phyloP scores from a whole-genome alignment of 2,113 vertebrate genomes.

The Alouatta palliata region DNA sequence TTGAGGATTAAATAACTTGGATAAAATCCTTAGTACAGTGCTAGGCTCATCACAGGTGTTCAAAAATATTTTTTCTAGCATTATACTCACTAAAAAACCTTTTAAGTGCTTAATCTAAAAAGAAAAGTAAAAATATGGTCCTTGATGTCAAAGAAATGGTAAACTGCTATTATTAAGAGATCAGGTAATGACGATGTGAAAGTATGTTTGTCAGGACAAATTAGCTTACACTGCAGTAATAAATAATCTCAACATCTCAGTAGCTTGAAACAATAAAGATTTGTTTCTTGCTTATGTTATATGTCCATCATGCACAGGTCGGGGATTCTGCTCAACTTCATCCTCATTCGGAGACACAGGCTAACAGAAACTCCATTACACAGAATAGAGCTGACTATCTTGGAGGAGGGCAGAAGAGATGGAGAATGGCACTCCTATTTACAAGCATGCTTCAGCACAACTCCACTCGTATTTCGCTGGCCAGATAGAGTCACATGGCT shows the following conservation, averaged over 20 bases:
- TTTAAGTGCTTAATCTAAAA: neutral
- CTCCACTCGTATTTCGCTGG: neutral
- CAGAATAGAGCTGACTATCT: neutral
- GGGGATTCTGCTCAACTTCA: neutral
- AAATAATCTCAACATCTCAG: conserved; percentile 7
- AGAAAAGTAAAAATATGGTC: neutral
- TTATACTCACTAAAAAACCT: neutral
- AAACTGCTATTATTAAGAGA: conserved; percentile 13
- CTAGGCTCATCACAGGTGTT: neutral
- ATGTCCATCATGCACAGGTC: neutral
- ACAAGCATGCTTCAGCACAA: neutral
- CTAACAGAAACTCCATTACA: neutral
- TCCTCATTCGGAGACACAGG: neutral
- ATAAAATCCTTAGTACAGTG: conserved; percentile 16
- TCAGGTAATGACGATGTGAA: neutral
- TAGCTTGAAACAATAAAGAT: neutral
- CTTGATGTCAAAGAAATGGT: conserved; percentile 23
- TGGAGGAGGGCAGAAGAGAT: neutral
- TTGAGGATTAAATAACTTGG: neutral
- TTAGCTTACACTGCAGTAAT: neutral
- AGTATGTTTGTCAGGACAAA: neutral
- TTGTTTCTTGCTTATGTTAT: conserved; percentile 20
- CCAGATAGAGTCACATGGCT: neutral
- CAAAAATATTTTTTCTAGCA: conserved; percentile 25
- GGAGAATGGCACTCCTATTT: neutral